Evolutionary conservation across 2,797 vertebrate species (phyloP).

Genomic region (Urocyon cinereoargenteus): DNA sequence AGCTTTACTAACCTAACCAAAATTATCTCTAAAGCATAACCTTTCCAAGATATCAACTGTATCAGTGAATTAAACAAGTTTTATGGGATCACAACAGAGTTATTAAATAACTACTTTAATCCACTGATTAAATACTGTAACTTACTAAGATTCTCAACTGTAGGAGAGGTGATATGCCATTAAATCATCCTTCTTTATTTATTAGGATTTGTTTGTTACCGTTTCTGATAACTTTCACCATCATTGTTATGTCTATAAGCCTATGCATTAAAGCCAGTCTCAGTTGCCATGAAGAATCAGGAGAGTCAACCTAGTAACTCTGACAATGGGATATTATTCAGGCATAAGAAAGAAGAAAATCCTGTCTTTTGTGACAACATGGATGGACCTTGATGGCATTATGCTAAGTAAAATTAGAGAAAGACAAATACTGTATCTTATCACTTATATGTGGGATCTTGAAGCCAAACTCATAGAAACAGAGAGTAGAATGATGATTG

Average conservation of each 20-base stretch:
- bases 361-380: not conserved
- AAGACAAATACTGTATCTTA: not conserved
- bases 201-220: not conserved
- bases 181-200: conserved; percentile 4
- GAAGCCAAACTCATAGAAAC: not conserved
- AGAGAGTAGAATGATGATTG: not conserved
- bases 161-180: not conserved
- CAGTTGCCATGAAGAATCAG: not conserved
- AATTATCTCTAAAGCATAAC: conserved; percentile 52
- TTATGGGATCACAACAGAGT: not conserved
- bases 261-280: not conserved
- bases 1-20: conserved; percentile 41
- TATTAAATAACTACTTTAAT: not conserved
- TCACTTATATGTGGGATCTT: not conserved
- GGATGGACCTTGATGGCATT: not conserved
- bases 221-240: conserved; percentile 28
- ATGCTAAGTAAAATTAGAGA: not conserved
- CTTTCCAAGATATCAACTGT: conserved; percentile 41
- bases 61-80: not conserved
- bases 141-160: conserved; percentile 17
- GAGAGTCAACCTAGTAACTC: not conserved
- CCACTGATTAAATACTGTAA: not conserved
- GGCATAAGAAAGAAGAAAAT: not conserved
- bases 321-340: not conserved
- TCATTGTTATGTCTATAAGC: not conserved